Base-by-base conservation (phyloP, 92 coral and sea anemone species). In the Siderastrea siderea region DNA sequence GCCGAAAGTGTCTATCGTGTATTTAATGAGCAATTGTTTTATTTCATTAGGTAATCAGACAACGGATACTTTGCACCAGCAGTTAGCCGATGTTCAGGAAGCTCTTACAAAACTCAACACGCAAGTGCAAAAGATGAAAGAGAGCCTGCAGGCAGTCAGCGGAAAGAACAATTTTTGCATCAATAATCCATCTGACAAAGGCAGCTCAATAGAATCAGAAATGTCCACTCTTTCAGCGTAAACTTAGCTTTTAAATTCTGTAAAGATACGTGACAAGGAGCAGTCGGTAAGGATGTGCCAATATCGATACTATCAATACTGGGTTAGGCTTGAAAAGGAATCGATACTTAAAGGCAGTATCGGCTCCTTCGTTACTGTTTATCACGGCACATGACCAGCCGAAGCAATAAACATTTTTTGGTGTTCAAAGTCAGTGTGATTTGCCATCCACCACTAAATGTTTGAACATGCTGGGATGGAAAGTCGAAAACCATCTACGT, bases 51-150 rank as follows among this genome's bases (percentile, higher is more conserved):
- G 77, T 68, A 11, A 57, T 3, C 15, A 81, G 54, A 14, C 8
- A 16, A 44, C 47, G 46, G 38, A 13, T 9, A 3, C 57, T 13
- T 66, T 83, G 77, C 54, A 71, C 43, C 62, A 90, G 55, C 86
- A 84, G 73, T 61, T 90, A 6, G 14, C 58, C 7, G 86, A 90
- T 15, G 66, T 90, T 15, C 89, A 84, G 67, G 80, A 87, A 3
- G 86, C 90, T 3, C 71, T 90, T 10, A 71, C 73, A 71, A 59
- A 57, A 44, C 75, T 90, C 13, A 54, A 77, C 17, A 75, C 83
- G 53, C 86, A 90, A 73, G 79, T 90, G 52, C 89, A 81, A n/a
- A 68, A 68, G n/a, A 55, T 81, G 15, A 60, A 81, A 81, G 68
- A 81, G 68, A 81, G 63, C 6, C 48, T 81, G 45, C 67, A 54